phyloP scores from a whole-genome alignment of 2,113 vertebrate species.

The Dolichotis patagonum region DNA sequence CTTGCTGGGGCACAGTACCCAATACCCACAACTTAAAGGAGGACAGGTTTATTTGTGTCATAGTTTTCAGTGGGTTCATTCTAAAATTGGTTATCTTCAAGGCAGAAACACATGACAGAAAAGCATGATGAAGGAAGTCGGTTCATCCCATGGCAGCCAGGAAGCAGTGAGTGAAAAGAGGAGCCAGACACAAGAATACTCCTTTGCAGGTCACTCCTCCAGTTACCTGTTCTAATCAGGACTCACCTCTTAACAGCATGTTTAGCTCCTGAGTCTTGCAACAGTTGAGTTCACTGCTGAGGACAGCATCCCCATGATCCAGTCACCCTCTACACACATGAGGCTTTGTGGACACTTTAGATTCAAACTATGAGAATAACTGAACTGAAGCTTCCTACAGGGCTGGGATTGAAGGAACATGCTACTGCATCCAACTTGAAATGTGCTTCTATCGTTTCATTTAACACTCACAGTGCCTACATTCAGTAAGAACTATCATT shows the following conservation, averaged over 20 bases:
- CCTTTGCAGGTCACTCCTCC: not conserved
- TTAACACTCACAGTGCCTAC: not conserved
- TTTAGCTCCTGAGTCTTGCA: not conserved
- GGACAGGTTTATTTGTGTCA: not conserved
- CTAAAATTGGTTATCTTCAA: not conserved
- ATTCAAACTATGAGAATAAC: not conserved
- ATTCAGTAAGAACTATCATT: slow-evolving; percentile 1
- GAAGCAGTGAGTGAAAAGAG: not conserved
- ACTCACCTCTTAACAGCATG: not conserved
- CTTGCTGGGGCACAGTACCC: not conserved
- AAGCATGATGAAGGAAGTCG: not conserved
- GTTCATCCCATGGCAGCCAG: not conserved
- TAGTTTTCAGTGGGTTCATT: not conserved
- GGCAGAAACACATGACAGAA: not conserved
- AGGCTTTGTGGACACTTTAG: not conserved
- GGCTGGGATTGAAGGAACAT: not conserved
- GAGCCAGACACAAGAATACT: not conserved
- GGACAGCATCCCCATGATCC: not conserved
- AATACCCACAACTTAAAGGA: not conserved
- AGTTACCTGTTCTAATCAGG: not conserved
- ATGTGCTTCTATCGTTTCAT: not conserved
- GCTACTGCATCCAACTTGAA: not conserved
- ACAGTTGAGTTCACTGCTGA: not conserved
- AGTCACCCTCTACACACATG: not conserved
- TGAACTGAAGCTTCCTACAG: not conserved